Evolutionary conservation across 2,113 vertebrate genomes (phyloP), one percentile per base, ranked within the genome.

Genomic region (Rutilus rutilus): DNA sequence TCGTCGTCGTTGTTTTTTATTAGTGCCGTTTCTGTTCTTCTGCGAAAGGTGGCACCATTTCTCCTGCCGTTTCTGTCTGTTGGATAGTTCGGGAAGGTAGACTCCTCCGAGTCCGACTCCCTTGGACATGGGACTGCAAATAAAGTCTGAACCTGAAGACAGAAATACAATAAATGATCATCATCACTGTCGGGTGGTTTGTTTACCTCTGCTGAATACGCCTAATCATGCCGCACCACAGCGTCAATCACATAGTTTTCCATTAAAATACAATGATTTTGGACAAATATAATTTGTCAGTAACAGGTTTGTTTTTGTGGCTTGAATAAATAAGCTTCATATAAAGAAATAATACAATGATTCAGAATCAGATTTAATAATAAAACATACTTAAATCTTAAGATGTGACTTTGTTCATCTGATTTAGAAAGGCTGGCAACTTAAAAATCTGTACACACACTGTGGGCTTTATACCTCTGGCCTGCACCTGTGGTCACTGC

Each of bases 401-500:
- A 42, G 42, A 42, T 9, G 42, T 42, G 42, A 42, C 42, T 42
- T 42, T 9, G 42, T 42, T 42, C 10, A 42, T 42, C 42, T 42
- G 42, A 2, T 42, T 42, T 42, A 33, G 33, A 33, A 33, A 42
- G 39, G 39, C 39, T 39, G 39, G 6, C 8, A 39, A 8, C 1
- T 42, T 42, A 42, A 42, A 42, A 36, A 36, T 36, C 36, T 42
- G 39, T 7, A 17, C 15, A 52, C 5, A 5, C 50, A 52, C 50
- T 52, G 15, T 52, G 50, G 50, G 52, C 11, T n/a, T n/a, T 59
- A 23, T 59, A 50, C 75, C 82, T 10, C 39, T 87, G 78, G 10
- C 60, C 86, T 36, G 85, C 86, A 54, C 86, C 89, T 1, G 27
- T 27, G n/a, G 57, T 88, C 79, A 78, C 87, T 54, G 87, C 57